Base-by-base conservation (phyloP, 2,888 invertebrate genomes). In the Phasia obesa region DNA sequence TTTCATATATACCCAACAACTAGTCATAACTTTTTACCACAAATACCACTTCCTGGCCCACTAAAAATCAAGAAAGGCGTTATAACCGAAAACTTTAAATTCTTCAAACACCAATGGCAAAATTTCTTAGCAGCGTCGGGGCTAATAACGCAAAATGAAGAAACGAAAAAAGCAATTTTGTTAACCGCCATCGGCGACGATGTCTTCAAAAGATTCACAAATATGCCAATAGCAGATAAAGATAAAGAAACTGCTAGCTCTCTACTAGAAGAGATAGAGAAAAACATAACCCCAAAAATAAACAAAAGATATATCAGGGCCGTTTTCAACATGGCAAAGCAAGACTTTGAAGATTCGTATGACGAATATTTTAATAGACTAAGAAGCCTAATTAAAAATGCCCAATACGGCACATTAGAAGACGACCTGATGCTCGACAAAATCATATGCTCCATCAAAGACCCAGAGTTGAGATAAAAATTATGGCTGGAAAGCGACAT, bases 361-460 rank as follows among this genome's bases (percentile, higher is more conserved):
- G 31, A 64, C 27, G 64, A 64, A 31, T 64, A 49, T 31, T 64
- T 49, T 11, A 49, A 49, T 17, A 64, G 64, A 21, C 31, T 64
- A 19, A 47, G 47, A 31, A 2, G 49, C 4, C 19, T 64, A 2
- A 49, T 47, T 13, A 64, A 62, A 27, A 42, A 47, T 47, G 62
- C 62, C 3, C 38, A 60, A 31, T 60, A 60, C n/a, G 42, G 60
- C 23, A 0, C 7, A 60, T 38, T 60, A 21, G 38, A 60, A 15
- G 38, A 60, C 4, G 23, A 65, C 23, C 31, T 65, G 35, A n/a
- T 67, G 15, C 51, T 67, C 2, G 65, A 65, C 35, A 70, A 70
- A 19, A 49, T 70, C 13, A 70, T 70, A 44, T 70, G 70, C 31
- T 70, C 70, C 3, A 70, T 70, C 27, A 70, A 59, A 21, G 57